These are phyloP conservation scores for Clanis bilineata DNA, from an alignment of 2,888 invertebrate species.

Conservation along the genomic window DNA sequence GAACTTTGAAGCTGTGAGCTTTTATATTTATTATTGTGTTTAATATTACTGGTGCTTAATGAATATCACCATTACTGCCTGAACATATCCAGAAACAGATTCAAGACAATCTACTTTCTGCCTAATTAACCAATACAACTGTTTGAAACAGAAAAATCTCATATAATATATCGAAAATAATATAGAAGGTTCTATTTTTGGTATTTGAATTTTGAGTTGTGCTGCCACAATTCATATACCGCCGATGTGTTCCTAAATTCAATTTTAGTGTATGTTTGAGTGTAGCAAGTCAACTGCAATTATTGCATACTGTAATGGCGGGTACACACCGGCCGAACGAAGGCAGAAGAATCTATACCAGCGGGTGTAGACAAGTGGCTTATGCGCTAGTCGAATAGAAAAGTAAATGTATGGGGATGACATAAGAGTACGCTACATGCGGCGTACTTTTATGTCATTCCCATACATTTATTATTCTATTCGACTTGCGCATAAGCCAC, in stretches of 20 bases:
- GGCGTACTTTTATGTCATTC: no score
- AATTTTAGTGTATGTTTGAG: neutral
- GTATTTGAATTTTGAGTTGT: constrained; percentile 3
- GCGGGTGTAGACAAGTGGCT: no score
- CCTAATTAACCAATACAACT: neutral
- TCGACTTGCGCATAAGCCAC: no score
- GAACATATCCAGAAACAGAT: neutral
- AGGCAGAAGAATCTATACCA: no score
- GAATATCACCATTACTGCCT: neutral
- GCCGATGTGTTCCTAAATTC: constrained; percentile 14
- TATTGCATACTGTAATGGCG: neutral
- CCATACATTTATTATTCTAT: no score
- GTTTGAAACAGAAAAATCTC: neutral
- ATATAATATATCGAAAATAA: neutral
- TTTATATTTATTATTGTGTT: neutral
- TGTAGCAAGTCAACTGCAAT: neutral
- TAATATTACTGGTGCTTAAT: neutral
- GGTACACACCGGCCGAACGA: no score
- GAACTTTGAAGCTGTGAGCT: no score
- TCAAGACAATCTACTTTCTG: neutral
- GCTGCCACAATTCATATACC: constrained; percentile 10
- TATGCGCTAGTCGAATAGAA: no score
- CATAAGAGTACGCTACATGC: no score
- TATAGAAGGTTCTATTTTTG: neutral
- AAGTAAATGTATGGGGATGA: no score